A percentile compares a stretch with the other conserved stretches of the same genome.
Evolutionary conservation across 92 coral and sea anemone species (phyloP).

Genomic region (Pocillopora grandis): DNA sequence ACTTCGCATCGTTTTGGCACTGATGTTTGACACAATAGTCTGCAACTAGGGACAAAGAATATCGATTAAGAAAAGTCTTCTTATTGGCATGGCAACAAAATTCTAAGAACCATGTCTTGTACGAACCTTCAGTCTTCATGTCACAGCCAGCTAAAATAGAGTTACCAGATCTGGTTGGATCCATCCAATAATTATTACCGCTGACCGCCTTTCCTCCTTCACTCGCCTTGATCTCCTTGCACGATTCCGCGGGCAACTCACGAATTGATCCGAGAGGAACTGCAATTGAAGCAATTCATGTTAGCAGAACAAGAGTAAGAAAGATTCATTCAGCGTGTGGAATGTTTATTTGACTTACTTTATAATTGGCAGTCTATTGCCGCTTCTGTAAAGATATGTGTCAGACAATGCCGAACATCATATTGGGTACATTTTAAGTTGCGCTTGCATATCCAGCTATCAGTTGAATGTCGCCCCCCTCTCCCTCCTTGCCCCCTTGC

Average conservation of each 20-base stretch:
- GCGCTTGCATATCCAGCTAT: too few relatives aligned
- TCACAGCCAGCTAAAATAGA: conserved; percentile 1
- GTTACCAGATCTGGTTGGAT: background rate
- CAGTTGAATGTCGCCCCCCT: too few relatives aligned
- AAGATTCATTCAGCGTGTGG: too few relatives aligned
- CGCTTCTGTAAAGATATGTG: too few relatives aligned
- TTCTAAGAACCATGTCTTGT: background rate
- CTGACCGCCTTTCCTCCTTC: conserved; percentile 15
- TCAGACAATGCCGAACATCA: too few relatives aligned
- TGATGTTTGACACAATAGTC: too few relatives aligned
- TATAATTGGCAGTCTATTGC: too few relatives aligned
- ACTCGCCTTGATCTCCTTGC: conserved; percentile 5
- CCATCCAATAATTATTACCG: background rate
- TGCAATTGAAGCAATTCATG: background rate
- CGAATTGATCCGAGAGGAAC: conserved; percentile 2
- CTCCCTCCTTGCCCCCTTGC: accelerated
- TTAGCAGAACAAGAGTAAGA: background rate
- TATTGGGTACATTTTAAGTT: too few relatives aligned
- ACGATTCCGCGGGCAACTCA: conserved; percentile 3
- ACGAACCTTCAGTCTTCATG: background rate
- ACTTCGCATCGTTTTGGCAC: too few relatives aligned
- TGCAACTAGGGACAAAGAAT: background rate
- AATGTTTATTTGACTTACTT: too few relatives aligned
- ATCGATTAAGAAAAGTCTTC: background rate
- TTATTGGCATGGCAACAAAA: background rate